These are phyloP conservation scores for Saccostrea cuccullata DNA, from an alignment of 1,140 invertebrate species.

Conservation along the genomic window DNA sequence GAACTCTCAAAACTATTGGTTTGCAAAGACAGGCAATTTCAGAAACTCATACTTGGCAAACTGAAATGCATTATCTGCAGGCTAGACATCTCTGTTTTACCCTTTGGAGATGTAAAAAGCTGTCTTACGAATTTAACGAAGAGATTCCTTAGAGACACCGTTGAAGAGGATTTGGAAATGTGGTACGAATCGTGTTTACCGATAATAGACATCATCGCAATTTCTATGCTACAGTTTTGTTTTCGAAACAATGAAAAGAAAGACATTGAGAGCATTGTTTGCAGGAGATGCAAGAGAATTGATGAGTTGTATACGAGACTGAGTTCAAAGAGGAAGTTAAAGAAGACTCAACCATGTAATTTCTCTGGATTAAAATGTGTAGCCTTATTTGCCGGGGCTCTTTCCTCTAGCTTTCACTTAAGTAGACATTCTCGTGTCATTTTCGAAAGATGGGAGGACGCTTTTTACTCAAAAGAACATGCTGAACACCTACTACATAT, in stretches of 20 bases:
- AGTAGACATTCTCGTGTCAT: not conserved
- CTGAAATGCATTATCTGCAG: not conserved
- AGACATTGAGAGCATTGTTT: not conserved
- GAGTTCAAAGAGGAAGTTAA: not conserved
- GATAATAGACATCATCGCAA: not conserved
- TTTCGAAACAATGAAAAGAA: conserved; percentile 2
- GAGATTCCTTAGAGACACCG: not conserved
- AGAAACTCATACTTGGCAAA: not conserved
- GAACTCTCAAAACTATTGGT: not conserved
- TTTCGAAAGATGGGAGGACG: conserved; percentile 3
- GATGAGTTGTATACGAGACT: not conserved
- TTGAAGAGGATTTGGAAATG: not conserved
- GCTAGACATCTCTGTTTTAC: not conserved
- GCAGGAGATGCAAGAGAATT: not conserved
- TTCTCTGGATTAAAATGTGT: not conserved
- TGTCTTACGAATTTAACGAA: not conserved
- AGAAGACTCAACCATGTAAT: not conserved
- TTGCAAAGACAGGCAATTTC: not conserved
- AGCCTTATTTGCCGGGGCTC: not conserved
- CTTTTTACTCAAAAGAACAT: not conserved
- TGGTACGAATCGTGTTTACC: not conserved
- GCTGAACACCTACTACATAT: not conserved
- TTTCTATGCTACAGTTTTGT: not conserved
- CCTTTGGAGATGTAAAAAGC: not conserved
- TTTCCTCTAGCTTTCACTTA: not conserved